phyloP scores from a whole-genome alignment of 2,888 invertebrate species.

The Prostheceraeus crozeri region DNA sequence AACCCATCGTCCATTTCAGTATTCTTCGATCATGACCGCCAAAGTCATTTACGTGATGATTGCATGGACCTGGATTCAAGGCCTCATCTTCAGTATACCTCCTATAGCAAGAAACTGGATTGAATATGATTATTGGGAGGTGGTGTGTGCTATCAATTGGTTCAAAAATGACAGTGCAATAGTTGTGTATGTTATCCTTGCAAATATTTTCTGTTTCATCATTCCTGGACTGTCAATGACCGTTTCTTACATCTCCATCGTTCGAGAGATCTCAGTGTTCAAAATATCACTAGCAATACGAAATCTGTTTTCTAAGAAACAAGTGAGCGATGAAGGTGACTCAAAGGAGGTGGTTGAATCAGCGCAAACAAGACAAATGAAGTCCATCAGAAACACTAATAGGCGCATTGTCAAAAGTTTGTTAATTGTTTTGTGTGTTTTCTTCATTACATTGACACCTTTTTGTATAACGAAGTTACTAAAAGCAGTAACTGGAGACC shows the following conservation, averaged over 20 bases:
- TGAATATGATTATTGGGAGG: constrained; percentile 54
- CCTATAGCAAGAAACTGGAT: constrained; percentile 48
- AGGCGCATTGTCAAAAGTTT: constrained; percentile 44
- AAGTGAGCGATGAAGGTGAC: constrained; percentile 41
- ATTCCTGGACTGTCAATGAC: constrained; percentile 46
- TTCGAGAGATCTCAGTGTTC: constrained; percentile 25
- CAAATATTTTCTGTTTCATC: constrained; percentile 48
- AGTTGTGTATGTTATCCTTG: constrained; percentile 47
- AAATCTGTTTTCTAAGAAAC: constrained; percentile 16
- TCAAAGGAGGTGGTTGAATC: too few species aligned
- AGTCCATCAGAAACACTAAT: not conserved
- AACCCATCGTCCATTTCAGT: constrained; percentile 47
- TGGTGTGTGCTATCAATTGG: constrained; percentile 53
- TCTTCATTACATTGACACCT: constrained; percentile 54
- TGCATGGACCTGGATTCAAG: constrained; percentile 49
- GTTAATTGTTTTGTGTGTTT: constrained; percentile 50
- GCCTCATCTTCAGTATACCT: constrained; percentile 46
- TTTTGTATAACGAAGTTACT: constrained; percentile 54
- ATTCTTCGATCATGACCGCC: constrained; percentile 43
- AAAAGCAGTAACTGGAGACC: constrained; percentile 45
- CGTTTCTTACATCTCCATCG: constrained; percentile 45
- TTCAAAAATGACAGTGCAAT: constrained; percentile 43
- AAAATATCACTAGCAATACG: too few species aligned
- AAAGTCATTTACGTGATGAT: constrained; percentile 42
- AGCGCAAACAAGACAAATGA: not conserved